These are phyloP conservation scores for Chionomys nivalis DNA, from an alignment of 2,113 vertebrate species.

Conservation along the genomic window DNA sequence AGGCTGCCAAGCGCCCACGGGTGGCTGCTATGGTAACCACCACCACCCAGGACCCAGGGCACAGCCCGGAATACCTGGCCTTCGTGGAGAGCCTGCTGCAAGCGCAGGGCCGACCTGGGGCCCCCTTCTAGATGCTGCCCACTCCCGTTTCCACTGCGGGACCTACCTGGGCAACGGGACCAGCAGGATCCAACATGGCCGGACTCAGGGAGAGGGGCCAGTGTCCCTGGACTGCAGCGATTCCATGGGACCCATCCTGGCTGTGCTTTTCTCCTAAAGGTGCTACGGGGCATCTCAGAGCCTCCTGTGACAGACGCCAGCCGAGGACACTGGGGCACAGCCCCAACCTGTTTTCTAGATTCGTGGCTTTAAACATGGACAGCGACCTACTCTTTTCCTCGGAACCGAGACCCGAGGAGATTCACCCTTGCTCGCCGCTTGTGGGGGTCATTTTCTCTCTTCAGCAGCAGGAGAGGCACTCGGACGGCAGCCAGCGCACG, in stretches of 20 bases:
- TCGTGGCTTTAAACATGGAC: constrained; percentile 86
- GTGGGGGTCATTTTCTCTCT: neutral
- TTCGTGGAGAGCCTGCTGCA: constrained; percentile 93
- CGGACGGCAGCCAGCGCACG: neutral
- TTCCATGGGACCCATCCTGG: neutral
- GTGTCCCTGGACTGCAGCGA: neutral
- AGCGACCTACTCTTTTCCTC: neutral
- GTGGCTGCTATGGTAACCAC: constrained; percentile 80
- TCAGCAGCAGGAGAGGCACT: neutral
- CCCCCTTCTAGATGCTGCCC: constrained; percentile 69
- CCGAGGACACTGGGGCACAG: neutral
- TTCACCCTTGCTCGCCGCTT: neutral
- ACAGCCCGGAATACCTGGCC: constrained; percentile 88
- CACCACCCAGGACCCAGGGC: constrained; percentile 80
- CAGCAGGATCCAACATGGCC: constrained; percentile 10
- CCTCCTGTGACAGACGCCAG: neutral
- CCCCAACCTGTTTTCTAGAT: constrained; percentile 82
- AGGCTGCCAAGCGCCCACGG: constrained; percentile 92
- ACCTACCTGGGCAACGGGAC: constrained; percentile 71
- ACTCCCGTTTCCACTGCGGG: neutral
- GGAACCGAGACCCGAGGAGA: constrained; percentile 20
- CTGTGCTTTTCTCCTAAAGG: constrained; percentile 86
- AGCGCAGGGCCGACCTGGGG: constrained; percentile 87
- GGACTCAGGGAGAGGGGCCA: constrained; percentile 77
- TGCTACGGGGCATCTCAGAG: constrained; percentile 89